Evolutionary conservation across 2,113 vertebrate genomes (phyloP), one percentile per base, ranked within the genome.

Genomic region (Brachionichthys hirsutus): DNA sequence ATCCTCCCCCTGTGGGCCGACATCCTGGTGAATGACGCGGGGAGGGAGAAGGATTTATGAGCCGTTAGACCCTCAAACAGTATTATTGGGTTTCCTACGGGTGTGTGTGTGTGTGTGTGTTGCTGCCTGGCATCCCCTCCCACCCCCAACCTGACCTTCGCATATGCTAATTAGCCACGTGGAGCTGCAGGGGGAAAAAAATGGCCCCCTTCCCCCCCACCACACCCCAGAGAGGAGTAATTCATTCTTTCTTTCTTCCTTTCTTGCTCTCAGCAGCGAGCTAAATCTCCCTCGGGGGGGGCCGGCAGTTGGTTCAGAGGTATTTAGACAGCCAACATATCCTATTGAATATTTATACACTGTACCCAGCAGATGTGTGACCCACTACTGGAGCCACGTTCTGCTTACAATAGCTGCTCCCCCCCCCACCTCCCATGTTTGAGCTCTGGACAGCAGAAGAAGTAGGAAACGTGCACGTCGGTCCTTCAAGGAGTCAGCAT

Each of bases 91-190:
- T 58, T 92, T 75, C 76, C 86, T 85, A 89, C 82, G 85, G 34
- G 90, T 81, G 51, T 74, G 35, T 60, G 46, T 47, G 20, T 60
- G 43, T 53, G 57, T 62, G 40, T 63, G 22, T 67, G 63, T 69
- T 90, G 30, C 83, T 88, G 82, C n/a, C 22, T 55, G 64, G 51
- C n/a, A 42, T 67, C 93, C 90, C 87, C 75, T 30, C n/a, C 82
- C 84, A 69, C 87, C 88, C 77, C 90, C 76, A 88, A 86, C 56
- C 75, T 93, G 93, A 95, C 94, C 93, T 94, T 92, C 92, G 89
- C 93, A 92, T 92, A 94, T 94, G 94, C 82, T 94, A 94, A 97
- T 96, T 91, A 95, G 94, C 94, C 94, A 90, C 83, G 93, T 92
- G 95, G 89, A 77, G 86, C 86, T 85, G 85, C 85, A 89, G n/a